These are phyloP conservation scores for Tyria jacobaeae DNA, from an alignment of 2,888 invertebrate genomes.

Conservation along the genomic window DNA sequence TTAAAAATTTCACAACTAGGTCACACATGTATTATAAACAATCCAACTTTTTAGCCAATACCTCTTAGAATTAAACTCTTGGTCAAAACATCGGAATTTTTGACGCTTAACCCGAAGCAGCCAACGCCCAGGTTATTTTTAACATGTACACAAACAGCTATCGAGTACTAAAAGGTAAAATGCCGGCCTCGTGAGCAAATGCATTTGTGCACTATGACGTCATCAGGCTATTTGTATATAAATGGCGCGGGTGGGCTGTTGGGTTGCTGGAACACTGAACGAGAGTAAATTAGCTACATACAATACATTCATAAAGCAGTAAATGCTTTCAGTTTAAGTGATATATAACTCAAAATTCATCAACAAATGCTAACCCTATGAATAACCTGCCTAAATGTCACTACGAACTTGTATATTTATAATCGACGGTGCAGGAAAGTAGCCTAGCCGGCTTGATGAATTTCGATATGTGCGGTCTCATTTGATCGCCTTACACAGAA, in stretches of 20 bases:
- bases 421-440: too few relatives aligned
- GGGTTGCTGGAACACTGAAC: constrained; percentile 15
- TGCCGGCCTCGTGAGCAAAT: constrained; percentile 14
- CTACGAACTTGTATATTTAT: too few relatives aligned
- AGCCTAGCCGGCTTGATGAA: too few relatives aligned
- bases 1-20: neutral
- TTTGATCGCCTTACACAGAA: too few relatives aligned
- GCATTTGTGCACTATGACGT: constrained; percentile 27
- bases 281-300: constrained; percentile 9
- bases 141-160: constrained; percentile 19
- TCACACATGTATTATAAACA: too few relatives aligned
- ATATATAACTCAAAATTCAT: constrained; percentile 9
- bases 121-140: constrained; percentile 24
- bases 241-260: neutral
- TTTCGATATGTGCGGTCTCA: too few relatives aligned
- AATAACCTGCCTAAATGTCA: neutral
- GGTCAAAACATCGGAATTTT: constrained; percentile 10
- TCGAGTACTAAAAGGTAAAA: constrained; percentile 24
- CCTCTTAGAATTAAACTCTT: neutral
- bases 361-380: neutral
- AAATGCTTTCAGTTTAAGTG: neutral
- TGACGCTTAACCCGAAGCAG: constrained; percentile 18
- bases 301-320: neutral
- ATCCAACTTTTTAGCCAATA: neutral
- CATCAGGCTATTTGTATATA: constrained; percentile 12